These are phyloP conservation scores for Cuniculus paca DNA, from an alignment of 2,797 vertebrate genomes.

Conservation along the genomic window DNA sequence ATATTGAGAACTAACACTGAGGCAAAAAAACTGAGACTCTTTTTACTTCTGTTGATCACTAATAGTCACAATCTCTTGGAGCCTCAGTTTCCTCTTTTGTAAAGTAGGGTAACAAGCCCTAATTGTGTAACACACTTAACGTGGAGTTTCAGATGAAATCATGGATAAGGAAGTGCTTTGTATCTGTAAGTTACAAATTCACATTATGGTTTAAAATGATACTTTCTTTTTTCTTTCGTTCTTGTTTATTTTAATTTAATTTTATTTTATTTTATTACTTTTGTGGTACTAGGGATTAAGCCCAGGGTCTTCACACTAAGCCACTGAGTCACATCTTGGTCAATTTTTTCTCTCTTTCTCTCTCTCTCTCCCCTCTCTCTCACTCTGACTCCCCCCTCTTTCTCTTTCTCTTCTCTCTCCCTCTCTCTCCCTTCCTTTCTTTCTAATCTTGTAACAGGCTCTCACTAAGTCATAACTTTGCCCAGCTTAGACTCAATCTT, in stretches of 20 bases:
- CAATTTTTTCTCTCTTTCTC: background rate
- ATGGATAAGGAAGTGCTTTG: background rate
- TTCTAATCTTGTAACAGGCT: background rate
- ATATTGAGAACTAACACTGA: background rate
- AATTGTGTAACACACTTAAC: background rate
- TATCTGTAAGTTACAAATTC: conserved; percentile 28
- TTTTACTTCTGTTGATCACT: background rate
- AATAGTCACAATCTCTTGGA: background rate
- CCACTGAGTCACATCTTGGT: no score
- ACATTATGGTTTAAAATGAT: background rate
- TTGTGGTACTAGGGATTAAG: background rate
- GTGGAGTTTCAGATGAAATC: background rate
- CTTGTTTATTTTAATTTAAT: background rate
- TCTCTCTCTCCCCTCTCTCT: no score
- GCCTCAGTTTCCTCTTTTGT: background rate
- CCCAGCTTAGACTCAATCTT: background rate
- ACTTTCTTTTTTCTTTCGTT: background rate
- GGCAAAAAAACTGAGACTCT: background rate
- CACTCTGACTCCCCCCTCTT: no score
- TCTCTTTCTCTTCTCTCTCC: background rate
- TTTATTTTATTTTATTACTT: background rate
- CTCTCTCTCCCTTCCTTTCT: background rate
- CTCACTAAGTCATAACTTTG: background rate
- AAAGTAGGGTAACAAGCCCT: background rate
- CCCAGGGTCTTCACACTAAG: background rate